phyloP scores from a whole-genome alignment of 2,797 vertebrate genomes.

The Urosaurus nigricauda region DNA sequence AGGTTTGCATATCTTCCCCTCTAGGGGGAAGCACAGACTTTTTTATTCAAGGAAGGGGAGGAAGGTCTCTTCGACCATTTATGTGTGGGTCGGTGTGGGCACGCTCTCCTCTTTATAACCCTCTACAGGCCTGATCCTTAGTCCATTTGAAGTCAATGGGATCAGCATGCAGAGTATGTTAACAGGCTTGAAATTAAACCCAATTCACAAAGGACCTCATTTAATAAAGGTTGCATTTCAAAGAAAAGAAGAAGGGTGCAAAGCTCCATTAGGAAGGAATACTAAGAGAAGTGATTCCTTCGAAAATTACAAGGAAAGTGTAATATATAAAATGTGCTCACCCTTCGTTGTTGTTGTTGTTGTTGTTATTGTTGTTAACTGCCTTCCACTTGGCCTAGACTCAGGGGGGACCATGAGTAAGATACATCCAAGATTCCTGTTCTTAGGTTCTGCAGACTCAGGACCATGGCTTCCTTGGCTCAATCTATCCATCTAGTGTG shows the following conservation, averaged over 20 bases:
- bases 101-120: slow-evolving; percentile 24
- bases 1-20: background rate
- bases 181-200: slow-evolving; percentile 29
- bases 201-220: slow-evolving; percentile 14
- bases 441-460: no score
- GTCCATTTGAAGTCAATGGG: slow-evolving; percentile 32
- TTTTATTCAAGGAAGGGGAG: slow-evolving; percentile 2
- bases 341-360: no score
- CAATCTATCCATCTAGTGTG: no score
- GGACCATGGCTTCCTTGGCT: no score
- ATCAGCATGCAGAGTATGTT: background rate
- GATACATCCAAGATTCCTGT: no score
- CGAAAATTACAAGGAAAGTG: background rate
- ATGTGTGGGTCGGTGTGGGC: background rate
- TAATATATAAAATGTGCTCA: background rate
- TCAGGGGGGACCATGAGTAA: no score
- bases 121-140: slow-evolving; percentile 12
- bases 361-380: no score
- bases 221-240: slow-evolving; percentile 4
- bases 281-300: background rate
- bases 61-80: background rate
- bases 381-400: no score
- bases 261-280: background rate
- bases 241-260: background rate
- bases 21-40: slow-evolving; percentile 19